Evolutionary conservation across 2,797 vertebrate genomes (phyloP).

Genomic region (Oreochromis mossambicus): DNA sequence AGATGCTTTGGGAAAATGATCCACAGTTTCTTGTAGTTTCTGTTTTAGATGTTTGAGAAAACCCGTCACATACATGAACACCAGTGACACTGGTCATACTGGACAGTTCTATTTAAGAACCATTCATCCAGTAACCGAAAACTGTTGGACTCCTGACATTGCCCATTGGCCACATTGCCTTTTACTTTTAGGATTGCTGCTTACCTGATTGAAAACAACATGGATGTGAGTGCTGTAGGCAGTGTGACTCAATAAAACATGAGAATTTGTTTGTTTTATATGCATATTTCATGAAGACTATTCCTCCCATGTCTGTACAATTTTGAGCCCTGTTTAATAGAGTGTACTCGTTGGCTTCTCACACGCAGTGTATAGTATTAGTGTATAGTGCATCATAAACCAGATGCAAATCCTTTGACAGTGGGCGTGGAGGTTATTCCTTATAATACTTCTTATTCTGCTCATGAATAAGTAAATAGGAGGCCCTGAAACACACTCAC

Average conservation of each 20-base stretch:
- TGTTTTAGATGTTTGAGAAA: neutral
- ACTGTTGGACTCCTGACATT: neutral
- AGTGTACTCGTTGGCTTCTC: neutral
- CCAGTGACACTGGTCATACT: neutral
- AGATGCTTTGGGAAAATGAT: neutral
- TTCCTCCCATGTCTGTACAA: neutral
- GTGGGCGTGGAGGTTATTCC: conserved; percentile 39
- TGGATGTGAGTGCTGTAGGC: neutral
- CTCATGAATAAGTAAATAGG: conserved; percentile 70
- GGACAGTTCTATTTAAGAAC: neutral
- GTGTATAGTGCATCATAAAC: neutral
- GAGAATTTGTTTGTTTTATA: conserved; percentile 32
- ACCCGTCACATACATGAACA: neutral
- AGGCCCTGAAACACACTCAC: conserved; percentile 37
- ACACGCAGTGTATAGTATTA: neutral
- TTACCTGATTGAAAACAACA: neutral
- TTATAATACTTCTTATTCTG: conserved; percentile 53
- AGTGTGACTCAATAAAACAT: conserved; percentile 32
- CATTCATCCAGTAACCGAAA: neutral
- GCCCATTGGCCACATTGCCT: neutral
- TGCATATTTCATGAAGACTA: conserved; percentile 36
- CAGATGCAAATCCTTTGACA: conserved; percentile 15
- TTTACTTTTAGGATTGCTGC: neutral
- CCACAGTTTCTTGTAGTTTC: neutral
- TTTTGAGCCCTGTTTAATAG: conserved; percentile 34